Evolutionary conservation across 2,888 invertebrate genomes (phyloP).

Genomic region (Nebria salina): DNA sequence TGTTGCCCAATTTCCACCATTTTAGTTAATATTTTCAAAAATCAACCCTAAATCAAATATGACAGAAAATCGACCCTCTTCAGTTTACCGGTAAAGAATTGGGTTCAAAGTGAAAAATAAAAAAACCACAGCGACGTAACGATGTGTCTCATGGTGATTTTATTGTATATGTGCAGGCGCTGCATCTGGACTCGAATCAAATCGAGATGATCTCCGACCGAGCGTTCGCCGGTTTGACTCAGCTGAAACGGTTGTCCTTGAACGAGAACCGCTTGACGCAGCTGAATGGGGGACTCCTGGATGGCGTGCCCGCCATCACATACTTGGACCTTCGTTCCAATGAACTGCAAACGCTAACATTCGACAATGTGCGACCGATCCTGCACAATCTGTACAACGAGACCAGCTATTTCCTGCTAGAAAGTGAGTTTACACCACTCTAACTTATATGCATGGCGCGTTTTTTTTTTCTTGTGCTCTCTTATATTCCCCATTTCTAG

Average conservation of each 20-base stretch:
- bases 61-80: background rate
- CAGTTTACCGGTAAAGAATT: background rate
- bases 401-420: slow-evolving; percentile 78
- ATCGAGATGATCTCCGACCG: slow-evolving; percentile 76
- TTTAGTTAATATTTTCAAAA: too few species aligned
- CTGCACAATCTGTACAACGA: slow-evolving; percentile 79
- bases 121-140: background rate
- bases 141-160: slow-evolving; percentile 1
- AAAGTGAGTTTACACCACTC: slow-evolving; percentile 70
- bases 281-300: slow-evolving; percentile 76
- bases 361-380: slow-evolving; percentile 80
- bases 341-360: slow-evolving; percentile 78
- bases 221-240: slow-evolving; percentile 79
- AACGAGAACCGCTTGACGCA: slow-evolving; percentile 79
- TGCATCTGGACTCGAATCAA: slow-evolving; percentile 61
- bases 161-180: slow-evolving; percentile 53
- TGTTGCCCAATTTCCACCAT: too few species aligned
- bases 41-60: background rate
- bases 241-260: slow-evolving; percentile 76
- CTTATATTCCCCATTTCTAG: background rate
- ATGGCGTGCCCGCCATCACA: slow-evolving; percentile 76
- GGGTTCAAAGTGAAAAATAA: background rate
- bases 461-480: slow-evolving; percentile 6
- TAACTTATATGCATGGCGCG: background rate
- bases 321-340: slow-evolving; percentile 83